phyloP scores from a whole-genome alignment of 2,797 vertebrate genomes.

The Neoniphon sammara region DNA sequence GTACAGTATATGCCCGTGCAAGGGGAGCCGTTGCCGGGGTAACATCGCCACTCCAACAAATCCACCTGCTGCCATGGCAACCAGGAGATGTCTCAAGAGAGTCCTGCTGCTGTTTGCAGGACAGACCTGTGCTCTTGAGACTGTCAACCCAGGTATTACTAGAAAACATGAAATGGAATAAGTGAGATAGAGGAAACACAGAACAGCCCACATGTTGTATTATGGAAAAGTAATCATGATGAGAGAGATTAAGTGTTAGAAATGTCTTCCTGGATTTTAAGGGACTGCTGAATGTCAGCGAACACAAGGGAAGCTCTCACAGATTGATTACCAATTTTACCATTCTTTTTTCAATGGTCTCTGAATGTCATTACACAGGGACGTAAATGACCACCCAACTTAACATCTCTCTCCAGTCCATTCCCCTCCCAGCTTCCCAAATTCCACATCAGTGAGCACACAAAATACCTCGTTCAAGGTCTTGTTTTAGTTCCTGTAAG shows the following conservation, averaged over 20 bases:
- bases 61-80: slow-evolving; percentile 43
- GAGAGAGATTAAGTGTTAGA: not conserved
- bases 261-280: not conserved
- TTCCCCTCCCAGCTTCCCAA: slow-evolving; percentile 34
- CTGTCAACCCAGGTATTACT: not conserved
- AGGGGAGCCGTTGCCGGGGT: slow-evolving; percentile 19
- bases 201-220: not conserved
- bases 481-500: slow-evolving; percentile 61
- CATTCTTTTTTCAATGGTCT: not conserved
- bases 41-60: slow-evolving; percentile 33
- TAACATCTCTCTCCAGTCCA: slow-evolving; percentile 12
- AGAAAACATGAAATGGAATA: too few relatives aligned
- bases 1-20: slow-evolving; percentile 8
- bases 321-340: not conserved
- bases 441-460: slow-evolving; percentile 75
- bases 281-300: slow-evolving; percentile 1
- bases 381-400: too few relatives aligned
- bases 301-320: slow-evolving; percentile 25
- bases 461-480: slow-evolving; percentile 43
- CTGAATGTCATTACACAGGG: too few relatives aligned
- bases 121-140: slow-evolving; percentile 9
- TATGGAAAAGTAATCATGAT: not conserved
- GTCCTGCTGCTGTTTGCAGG: slow-evolving; percentile 13
- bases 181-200: not conserved
- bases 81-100: slow-evolving; percentile 27